These are phyloP conservation scores for Elephas maximus DNA, from an alignment of 2,113 vertebrate genomes.

Conservation along the genomic window DNA sequence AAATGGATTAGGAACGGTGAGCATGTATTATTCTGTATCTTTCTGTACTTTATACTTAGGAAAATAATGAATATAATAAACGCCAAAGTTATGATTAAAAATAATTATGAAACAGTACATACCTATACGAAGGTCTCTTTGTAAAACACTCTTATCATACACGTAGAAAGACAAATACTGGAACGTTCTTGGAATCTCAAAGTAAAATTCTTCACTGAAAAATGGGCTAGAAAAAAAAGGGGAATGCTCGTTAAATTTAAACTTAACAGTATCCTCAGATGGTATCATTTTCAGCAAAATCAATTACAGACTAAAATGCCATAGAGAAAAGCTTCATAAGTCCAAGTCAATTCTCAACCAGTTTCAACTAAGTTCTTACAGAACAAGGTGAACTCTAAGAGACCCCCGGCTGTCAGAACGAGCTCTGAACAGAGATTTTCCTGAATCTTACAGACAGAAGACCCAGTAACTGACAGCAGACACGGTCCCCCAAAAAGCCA, in stretches of 20 bases:
- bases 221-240: slow-evolving; percentile 92
- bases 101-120: slow-evolving; percentile 82
- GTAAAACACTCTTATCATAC: slow-evolving; percentile 97
- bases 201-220: slow-evolving; percentile 99
- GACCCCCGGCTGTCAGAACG: not conserved
- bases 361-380: slow-evolving; percentile 40
- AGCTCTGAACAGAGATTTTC: not conserved
- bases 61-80: slow-evolving; percentile 62
- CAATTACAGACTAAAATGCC: slow-evolving; percentile 34
- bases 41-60: slow-evolving; percentile 45
- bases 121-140: slow-evolving; percentile 97
- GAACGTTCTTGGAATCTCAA: slow-evolving; percentile 98
- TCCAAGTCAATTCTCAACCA: slow-evolving; percentile 36
- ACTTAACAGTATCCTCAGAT: slow-evolving; percentile 27
- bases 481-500: not conserved
- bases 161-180: slow-evolving; percentile 99
- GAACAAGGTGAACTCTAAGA: slow-evolving; percentile 61
- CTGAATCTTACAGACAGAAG: not conserved
- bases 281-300: slow-evolving; percentile 58
- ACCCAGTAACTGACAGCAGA: not conserved
- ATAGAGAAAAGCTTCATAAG: slow-evolving; percentile 35
- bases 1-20: slow-evolving; percentile 38
- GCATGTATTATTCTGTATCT: not conserved
- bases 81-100: slow-evolving; percentile 56
- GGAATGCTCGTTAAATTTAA: slow-evolving; percentile 67